These are phyloP conservation scores for Rhagologus leucostigma DNA, from an alignment of 2,113 vertebrate species.

Conservation along the genomic window DNA sequence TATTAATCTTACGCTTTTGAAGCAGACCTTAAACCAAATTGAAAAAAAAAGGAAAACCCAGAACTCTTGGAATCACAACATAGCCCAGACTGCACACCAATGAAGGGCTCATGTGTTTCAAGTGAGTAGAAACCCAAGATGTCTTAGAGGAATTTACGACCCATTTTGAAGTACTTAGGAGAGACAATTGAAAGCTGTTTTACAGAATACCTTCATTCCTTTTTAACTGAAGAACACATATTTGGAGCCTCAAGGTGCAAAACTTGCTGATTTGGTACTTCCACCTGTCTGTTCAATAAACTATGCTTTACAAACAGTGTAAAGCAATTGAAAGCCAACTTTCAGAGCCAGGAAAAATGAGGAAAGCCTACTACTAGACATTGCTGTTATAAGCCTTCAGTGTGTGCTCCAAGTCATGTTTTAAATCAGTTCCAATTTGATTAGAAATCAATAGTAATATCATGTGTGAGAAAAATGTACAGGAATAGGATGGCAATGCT, in stretches of 20 bases:
- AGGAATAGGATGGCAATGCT: not conserved
- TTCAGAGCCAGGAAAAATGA: not conserved
- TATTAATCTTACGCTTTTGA: not conserved
- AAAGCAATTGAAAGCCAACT: not conserved
- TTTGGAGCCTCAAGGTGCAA: not conserved
- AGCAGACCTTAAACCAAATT: not conserved
- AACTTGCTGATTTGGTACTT: not conserved
- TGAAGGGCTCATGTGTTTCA: accelerated
- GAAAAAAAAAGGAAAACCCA: not conserved
- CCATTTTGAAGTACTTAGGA: not conserved
- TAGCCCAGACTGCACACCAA: not conserved
- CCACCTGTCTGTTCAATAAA: not conserved
- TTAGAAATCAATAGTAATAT: not conserved
- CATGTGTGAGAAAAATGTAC: not conserved
- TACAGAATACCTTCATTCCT: not conserved
- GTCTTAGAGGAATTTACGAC: not conserved
- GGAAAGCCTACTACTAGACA: not conserved
- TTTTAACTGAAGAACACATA: not conserved
- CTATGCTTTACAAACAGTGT: not conserved
- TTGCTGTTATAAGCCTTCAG: not conserved
- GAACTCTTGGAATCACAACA: not conserved
- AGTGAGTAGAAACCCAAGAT: not conserved
- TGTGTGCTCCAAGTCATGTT: not conserved
- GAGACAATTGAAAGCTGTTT: not conserved
- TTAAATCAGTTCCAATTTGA: not conserved